Base-by-base conservation (phyloP, 2,888 invertebrate species). In the Phortica magna region DNA sequence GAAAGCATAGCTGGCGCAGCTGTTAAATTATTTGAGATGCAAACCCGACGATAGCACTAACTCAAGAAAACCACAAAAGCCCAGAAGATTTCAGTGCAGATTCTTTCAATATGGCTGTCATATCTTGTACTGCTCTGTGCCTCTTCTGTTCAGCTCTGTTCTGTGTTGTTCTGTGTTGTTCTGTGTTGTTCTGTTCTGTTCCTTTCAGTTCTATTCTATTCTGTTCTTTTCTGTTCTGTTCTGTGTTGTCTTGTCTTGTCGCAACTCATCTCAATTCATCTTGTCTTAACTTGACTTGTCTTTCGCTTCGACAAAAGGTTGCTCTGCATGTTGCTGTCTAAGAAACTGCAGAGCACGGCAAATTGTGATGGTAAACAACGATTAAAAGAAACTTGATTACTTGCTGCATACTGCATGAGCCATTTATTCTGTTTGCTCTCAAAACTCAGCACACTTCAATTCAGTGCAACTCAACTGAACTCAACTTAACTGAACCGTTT, bases 331-430 rank as follows among this genome's bases (percentile, higher is more conserved):
- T 7, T 7, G 61, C 10, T 19, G 68, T 48, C 19, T 85, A 84
- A 86, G 88, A 86, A 80, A 83, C 83, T 83, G 88, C 80, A 87
- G n/a, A 19, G 59, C 59, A 17, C 75, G 75, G 77, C 53, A 88
- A 91, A 91, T 91, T 91, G 88, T 90, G 91, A 91, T 91, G 89
- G 90, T 88, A 91, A 91, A 91, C 91, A 91, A 89, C 90, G 91
- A 91, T 91, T 91, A 91, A 88, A 89, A 89, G 88, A 82, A 85
- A 89, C 90, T 89, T 91, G 91, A 91, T 91, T 91, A 90, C 91
- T 88, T 88, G 83, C 81, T 91, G 90, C 89, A 91, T 91, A 89
- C 89, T 91, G 88, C 87, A 91, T 91, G 91, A 91, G 86, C 83
- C 85, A 84, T 86, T 89, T 86, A 82, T 83, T 84, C 82, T 90